Base-by-base conservation (phyloP, 2,113 vertebrate genomes). In the Equus quagga region DNA sequence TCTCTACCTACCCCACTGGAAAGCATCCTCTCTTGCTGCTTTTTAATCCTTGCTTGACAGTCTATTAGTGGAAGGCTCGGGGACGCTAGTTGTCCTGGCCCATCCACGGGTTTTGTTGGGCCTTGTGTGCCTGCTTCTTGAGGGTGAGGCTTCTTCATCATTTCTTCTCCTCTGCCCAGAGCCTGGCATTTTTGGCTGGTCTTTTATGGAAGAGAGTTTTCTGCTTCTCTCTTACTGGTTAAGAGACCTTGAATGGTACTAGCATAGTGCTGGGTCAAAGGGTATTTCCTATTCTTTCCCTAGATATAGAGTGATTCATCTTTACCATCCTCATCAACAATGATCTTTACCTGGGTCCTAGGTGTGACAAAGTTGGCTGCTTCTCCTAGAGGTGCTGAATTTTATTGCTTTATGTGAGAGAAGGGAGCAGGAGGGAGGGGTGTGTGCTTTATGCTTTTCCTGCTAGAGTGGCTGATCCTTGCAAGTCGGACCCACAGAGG, bases 401-500 rank as follows among this genome's bases (percentile, higher is more conserved):
- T 67, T 49, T 11, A 65, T 23, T 81, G 70, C 8, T 54, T 7
- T 44, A 18, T 14, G 21, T 11, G 15, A 67, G 9, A 6, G 28
- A 60, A 41, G 36, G 2, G 6, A 28, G 4, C 2, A 1, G 1
- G 19, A 14, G 49, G 15, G 19, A 44, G 1, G 4, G 6, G 8
- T 13, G 11, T 13, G 5, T 7, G 2, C 5, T n/a, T 85, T 12
- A 6, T 58, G 17, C 0, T 6, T 86, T 64, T 56, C 64, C 33
- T 14, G 33, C 4, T 51, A 18, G 13, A 8, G 23, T 8, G 33
- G 2, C 3, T 90, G 28, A n/a, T 72, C 58, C 23, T 65, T 56
- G 41, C 13, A 86, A 12, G 19, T 31, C 0, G 60, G 9, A 5
- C 23, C 2, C 49, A 28, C 11, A 19, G 21, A 67, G 9, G 41